Conservation (phyloP, 2,113 vertebrate species). For the Labeo catla region DNA sequence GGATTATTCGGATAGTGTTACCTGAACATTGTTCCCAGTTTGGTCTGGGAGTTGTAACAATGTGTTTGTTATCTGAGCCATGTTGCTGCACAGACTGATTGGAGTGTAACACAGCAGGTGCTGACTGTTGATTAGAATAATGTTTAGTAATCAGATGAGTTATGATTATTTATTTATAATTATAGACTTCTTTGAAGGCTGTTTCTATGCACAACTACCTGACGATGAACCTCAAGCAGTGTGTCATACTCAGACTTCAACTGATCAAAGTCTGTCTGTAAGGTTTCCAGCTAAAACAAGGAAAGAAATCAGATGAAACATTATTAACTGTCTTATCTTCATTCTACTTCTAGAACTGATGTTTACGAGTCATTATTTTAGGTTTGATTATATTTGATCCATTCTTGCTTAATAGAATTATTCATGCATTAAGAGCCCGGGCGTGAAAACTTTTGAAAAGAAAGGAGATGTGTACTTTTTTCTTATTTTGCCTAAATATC, state of each 20-base stretch:
- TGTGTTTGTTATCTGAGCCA: constrained; percentile 21
- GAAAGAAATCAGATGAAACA: background rate
- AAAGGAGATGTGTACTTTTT: too few species aligned
- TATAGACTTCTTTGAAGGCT: constrained; percentile 62
- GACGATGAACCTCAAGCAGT: constrained; percentile 77
- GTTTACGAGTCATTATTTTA: background rate
- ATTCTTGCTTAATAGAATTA: background rate
- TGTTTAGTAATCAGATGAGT: constrained; percentile 48
- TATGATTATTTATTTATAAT: constrained; percentile 42
- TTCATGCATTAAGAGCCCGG: too few species aligned
- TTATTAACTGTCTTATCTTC: background rate
- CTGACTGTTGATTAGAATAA: constrained; percentile 22
- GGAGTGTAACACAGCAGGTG: background rate
- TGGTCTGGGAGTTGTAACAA: constrained; percentile 32
- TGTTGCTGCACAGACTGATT: background rate
- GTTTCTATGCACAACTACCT: constrained; percentile 65
- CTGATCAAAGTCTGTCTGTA: constrained; percentile 76
- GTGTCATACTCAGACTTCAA: constrained; percentile 75
- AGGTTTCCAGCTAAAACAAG: constrained; percentile 70
- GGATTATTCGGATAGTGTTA: background rate
- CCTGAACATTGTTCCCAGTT: constrained; percentile 38
- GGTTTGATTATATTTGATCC: background rate
- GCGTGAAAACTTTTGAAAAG: too few species aligned
- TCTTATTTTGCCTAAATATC: too few species aligned
- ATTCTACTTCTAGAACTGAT: background rate